Percentiles rank a stretch among this genome's conserved stretches.
Conservation (phyloP, 2,888 invertebrate species). For the Odontomyia ornata region DNA sequence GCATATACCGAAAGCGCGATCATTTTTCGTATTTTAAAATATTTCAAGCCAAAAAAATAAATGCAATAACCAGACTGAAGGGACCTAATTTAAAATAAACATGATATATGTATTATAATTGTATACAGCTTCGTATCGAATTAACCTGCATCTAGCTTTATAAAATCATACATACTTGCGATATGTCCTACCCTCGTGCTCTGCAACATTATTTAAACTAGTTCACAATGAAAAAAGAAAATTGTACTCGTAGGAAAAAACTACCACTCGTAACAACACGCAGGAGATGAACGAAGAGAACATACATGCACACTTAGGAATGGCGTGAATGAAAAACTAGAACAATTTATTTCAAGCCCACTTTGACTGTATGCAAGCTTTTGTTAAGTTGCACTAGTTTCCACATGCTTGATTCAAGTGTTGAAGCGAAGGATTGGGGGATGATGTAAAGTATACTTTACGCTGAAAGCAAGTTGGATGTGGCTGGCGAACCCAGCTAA, state of each 20-base stretch:
- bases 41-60: not conserved
- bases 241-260: not conserved
- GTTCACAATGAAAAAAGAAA: not conserved
- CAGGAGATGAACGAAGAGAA: not conserved
- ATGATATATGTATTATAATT: conserved; percentile 6
- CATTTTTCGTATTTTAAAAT: no score
- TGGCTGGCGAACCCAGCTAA: conserved; percentile 22
- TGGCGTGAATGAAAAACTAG: conserved; percentile 5
- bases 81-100: not conserved
- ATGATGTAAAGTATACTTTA: conserved; percentile 9
- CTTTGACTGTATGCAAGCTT: not conserved
- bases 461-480: not conserved
- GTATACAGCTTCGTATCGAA: not conserved
- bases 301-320: not conserved
- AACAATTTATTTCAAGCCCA: conserved; percentile 7
- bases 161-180: not conserved
- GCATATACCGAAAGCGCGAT: no score
- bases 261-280: no score
- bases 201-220: not conserved
- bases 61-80: not conserved
- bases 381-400: conserved; percentile 27
- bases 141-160: not conserved
- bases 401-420: conserved; percentile 20
- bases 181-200: no score
- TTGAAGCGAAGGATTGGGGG: not conserved